Evolutionary conservation across 2,113 vertebrate genomes (phyloP), one percentile per base, ranked within the genome.

Genomic region (Pungitius pungitius): DNA sequence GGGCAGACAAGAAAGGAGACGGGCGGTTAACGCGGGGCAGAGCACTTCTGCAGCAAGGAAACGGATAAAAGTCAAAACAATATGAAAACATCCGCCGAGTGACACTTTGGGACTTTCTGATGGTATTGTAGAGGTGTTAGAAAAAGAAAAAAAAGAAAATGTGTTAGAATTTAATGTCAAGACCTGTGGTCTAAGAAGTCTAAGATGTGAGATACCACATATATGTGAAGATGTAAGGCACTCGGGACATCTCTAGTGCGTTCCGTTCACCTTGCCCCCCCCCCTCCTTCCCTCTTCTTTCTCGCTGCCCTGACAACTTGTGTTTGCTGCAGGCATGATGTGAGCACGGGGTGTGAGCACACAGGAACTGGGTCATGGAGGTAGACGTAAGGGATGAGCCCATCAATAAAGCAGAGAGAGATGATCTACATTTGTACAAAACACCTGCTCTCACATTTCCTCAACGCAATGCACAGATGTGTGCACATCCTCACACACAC

Each of bases 341-440:
- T 81, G 78, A 88, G 78, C 76, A 67, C 47, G 61, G 62, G 81
- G 78, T 78, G 82, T 89, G 85, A 87, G 82, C 76, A 17, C 64
- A 73, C 43, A 5, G 81, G 74, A 93, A 91, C 78, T 93, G 89
- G 93, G 91, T 92, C 90, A 92, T 1, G 47, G 82, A 62, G 79
- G 85, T 59, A 78, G 82, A 83, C 47, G 67, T 80, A 79, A 59
- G 59, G 78, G 80, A 85, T 57, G 66, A 86, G 84, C 72, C 87
- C 90, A 90, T 91, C 83, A 83, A 88, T 90, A 87, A 90, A 65
- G 10, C 79, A 80, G 80, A 80, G 80, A 81, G 77, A 72, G 75
- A 88, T 68, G 78, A 87, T 79, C 73, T 76, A 72, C 74, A 84
- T 81, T 80, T 33, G 20, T 67, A 67, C 58, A 60, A 71, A 65